Conservation (phyloP, 2,113 vertebrate species). For the Cettia cetti region DNA sequence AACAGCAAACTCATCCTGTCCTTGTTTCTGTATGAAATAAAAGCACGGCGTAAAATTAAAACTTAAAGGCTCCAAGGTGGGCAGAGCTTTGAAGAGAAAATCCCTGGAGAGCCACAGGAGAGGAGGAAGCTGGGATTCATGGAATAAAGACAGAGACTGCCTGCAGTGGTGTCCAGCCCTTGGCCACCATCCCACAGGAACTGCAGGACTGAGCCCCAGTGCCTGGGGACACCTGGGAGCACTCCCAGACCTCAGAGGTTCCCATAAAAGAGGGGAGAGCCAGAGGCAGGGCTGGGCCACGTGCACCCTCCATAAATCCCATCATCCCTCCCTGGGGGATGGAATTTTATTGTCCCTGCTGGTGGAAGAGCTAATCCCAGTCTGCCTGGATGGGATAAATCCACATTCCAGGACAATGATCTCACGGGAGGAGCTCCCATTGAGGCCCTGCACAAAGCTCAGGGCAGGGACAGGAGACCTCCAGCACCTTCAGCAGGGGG, state of each 20-base stretch:
- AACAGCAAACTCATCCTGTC: accelerated
- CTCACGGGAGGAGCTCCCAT: background rate
- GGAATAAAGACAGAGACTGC: accelerated
- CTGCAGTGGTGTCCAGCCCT: background rate
- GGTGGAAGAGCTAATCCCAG: background rate
- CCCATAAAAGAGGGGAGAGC: background rate
- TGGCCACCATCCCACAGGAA: background rate
- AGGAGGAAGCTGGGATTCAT: accelerated
- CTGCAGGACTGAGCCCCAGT: background rate
- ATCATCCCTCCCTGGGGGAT: background rate
- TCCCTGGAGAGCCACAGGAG: accelerated
- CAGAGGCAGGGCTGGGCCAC: background rate
- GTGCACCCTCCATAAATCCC: background rate
- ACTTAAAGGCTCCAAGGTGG: background rate
- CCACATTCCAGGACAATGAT: background rate
- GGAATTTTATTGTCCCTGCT: background rate
- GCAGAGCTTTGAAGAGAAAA: background rate
- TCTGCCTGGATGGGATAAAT: background rate
- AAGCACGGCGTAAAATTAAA: background rate
- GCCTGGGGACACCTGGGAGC: background rate
- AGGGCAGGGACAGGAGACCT: accelerated
- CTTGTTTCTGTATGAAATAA: background rate
- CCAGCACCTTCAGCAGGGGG: accelerated
- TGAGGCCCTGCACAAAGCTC: background rate
- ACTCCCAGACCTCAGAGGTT: background rate